Conservation (phyloP, 2,888 invertebrate genomes). For the Agrotis puta region DNA sequence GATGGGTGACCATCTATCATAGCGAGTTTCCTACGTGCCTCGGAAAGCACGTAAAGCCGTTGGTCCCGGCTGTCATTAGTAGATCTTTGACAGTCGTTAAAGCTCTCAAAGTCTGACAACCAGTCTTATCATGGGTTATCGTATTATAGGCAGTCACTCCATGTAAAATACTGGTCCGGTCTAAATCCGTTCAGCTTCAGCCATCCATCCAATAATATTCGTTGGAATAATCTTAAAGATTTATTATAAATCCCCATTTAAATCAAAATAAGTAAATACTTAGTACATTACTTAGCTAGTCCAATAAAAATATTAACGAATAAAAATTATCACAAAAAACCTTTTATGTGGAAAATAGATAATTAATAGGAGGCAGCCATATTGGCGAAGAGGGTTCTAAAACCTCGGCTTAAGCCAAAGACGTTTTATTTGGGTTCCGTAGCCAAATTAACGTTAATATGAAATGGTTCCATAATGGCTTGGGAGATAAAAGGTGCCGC, state of each 20-base stretch:
- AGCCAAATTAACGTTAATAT: constrained; percentile 20
- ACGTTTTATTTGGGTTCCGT: constrained; percentile 42
- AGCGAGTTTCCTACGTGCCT: too few relatives aligned
- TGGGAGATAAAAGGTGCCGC: constrained; percentile 7
- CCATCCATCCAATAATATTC: too few relatives aligned
- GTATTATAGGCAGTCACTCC: too few relatives aligned
- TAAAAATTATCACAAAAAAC: constrained; percentile 43
- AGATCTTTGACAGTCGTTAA: background rate
- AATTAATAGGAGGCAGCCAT: constrained; percentile 48
- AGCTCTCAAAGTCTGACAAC: background rate
- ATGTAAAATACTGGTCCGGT: background rate
- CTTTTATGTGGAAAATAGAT: constrained; percentile 46
- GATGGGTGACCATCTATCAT: too few relatives aligned
- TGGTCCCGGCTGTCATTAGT: background rate
- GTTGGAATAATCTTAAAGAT: background rate
- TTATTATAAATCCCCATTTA: background rate
- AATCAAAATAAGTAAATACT: background rate
- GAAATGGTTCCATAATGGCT: constrained; percentile 23
- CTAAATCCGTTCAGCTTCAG: too few relatives aligned
- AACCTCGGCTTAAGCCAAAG: constrained; percentile 30
- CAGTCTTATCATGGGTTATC: background rate
- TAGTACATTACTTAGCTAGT: constrained; percentile 3
- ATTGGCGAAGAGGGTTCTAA: constrained; percentile 13
- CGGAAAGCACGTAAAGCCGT: too few relatives aligned
- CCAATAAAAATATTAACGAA: constrained; percentile 40